Percentiles rank a stretch among this genome's conserved stretches.
Evolutionary conservation across 2,888 invertebrate genomes (phyloP).

Genomic region (Rotaria sp.): DNA sequence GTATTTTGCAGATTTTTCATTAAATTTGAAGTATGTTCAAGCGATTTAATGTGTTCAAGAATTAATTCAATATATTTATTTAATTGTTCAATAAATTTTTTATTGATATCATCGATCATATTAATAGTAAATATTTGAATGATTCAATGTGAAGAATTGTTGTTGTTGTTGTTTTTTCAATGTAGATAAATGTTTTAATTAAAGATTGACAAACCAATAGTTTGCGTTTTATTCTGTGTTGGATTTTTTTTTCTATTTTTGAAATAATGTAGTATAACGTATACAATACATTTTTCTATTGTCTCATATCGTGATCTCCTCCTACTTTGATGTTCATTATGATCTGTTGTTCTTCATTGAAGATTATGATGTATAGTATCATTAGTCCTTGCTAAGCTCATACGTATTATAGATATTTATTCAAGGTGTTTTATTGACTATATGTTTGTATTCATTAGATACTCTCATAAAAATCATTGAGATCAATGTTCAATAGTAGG

Average conservation of each 20-base stretch:
- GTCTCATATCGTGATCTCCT: background rate
- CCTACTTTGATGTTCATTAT: slow-evolving; percentile 3
- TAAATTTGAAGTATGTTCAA: background rate
- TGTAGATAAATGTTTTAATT: background rate
- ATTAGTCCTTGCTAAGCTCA: background rate
- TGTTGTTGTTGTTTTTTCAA: background rate
- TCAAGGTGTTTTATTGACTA: background rate
- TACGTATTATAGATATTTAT: background rate
- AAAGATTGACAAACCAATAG: background rate
- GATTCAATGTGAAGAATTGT: no score
- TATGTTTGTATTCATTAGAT: background rate
- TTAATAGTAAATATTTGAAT: background rate
- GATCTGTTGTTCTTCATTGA: background rate
- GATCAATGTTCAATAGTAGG: background rate
- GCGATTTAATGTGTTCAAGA: background rate
- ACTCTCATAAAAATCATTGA: background rate
- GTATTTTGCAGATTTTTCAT: background rate
- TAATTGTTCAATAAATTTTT: background rate
- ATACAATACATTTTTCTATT: background rate
- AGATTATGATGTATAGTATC: slow-evolving; percentile 7
- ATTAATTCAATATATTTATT: background rate
- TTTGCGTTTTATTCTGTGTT: background rate
- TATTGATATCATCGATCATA: background rate
- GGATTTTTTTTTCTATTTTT: no score
- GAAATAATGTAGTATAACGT: no score